phyloP scores from a whole-genome alignment of 1,140 invertebrate species.

The Wasmannia auropunctata region DNA sequence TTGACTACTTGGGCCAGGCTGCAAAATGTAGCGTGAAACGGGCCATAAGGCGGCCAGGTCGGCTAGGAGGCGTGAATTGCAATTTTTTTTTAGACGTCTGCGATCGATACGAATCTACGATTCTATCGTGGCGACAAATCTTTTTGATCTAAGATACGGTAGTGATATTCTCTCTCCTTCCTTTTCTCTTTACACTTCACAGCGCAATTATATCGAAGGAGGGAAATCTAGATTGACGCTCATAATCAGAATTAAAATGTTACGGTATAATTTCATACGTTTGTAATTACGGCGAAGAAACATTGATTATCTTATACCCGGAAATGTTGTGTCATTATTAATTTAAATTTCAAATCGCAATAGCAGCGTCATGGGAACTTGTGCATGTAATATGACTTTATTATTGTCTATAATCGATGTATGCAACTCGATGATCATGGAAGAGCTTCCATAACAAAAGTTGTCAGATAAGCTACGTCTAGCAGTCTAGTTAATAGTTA shows the following conservation, averaged over 20 bases:
- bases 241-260: neutral
- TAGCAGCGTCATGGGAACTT: neutral
- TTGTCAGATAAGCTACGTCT: constrained; percentile 30
- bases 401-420: neutral
- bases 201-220: neutral
- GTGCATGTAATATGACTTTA: neutral
- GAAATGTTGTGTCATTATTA: neutral
- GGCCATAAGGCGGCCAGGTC: too few species aligned
- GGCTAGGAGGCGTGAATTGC: too few species aligned
- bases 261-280: neutral
- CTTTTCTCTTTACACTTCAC: neutral
- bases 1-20: constrained; percentile 72
- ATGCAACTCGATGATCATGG: neutral
- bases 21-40: constrained; percentile 2
- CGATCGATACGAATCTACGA: neutral
- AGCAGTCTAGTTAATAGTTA: constrained; percentile 25
- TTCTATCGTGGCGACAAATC: neutral
- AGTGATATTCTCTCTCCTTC: neutral
- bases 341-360: neutral
- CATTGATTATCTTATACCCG: neutral
- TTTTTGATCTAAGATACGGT: neutral
- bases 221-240: neutral
- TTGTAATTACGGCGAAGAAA: neutral
- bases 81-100: neutral
- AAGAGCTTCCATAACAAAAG: constrained; percentile 46